phyloP scores from a whole-genome alignment of 1,140 invertebrate species.

The Trinorchestia longiramus region DNA sequence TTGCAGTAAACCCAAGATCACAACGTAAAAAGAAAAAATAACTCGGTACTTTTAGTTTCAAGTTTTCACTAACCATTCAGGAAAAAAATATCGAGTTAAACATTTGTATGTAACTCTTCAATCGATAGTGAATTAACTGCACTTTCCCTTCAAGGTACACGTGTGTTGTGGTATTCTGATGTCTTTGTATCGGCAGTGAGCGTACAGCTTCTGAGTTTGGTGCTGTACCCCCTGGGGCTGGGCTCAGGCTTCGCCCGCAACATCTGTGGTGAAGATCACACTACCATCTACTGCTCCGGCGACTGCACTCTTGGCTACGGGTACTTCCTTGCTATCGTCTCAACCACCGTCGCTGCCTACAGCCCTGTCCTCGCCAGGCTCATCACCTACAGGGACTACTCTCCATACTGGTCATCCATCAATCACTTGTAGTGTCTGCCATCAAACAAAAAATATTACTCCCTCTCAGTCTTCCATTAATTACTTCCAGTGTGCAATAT shows the following conservation, averaged over 20 bases:
- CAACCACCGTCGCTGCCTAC: conserved; percentile 70
- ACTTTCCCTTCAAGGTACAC: no score
- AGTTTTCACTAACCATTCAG: no score
- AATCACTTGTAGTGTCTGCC: not conserved
- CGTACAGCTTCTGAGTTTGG: conserved; percentile 68
- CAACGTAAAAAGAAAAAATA: no score
- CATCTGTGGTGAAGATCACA: conserved; percentile 68
- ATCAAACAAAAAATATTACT: not conserved
- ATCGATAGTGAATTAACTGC: no score
- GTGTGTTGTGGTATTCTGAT: no score
- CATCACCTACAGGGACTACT: conserved; percentile 66
- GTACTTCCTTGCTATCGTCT: conserved; percentile 71
- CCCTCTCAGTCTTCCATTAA: not conserved
- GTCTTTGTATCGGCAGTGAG: conserved; percentile 56
- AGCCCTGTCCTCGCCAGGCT: conserved; percentile 70
- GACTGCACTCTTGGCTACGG: conserved; percentile 72
- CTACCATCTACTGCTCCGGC: conserved; percentile 68
- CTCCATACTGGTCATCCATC: conserved; percentile 64
- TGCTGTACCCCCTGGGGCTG: conserved; percentile 71
- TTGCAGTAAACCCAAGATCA: no score
- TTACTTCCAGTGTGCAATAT: not conserved
- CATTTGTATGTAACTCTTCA: no score
- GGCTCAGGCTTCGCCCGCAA: conserved; percentile 70
- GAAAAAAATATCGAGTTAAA: no score
- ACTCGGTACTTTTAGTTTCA: no score